Conservation (phyloP, 1,140 invertebrate genomes). For the Scaptomyza montana region DNA sequence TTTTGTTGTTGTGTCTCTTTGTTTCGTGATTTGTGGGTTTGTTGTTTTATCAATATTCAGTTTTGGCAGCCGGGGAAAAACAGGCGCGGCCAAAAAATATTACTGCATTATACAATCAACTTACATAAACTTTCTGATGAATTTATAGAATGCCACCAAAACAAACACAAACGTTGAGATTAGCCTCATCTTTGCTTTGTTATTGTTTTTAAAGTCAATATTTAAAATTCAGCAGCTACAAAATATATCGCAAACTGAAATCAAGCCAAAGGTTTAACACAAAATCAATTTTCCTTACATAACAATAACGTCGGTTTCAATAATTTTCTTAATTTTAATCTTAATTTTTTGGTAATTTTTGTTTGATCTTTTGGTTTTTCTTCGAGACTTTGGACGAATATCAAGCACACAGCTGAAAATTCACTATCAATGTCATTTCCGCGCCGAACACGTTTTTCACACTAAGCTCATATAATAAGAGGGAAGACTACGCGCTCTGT, state of each 20-base stretch:
- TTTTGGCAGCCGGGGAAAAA: constrained; percentile 4
- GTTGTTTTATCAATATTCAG: constrained; percentile 44
- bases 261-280: background rate
- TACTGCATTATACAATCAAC: constrained; percentile 56
- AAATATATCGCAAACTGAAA: background rate
- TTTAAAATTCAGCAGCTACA: background rate
- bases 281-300: constrained; percentile 32
- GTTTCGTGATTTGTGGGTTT: constrained; percentile 1
- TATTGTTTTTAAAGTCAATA: constrained; percentile 16
- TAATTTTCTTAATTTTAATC: background rate
- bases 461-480: constrained; percentile 60
- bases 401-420: constrained; percentile 53
- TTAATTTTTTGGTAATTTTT: background rate
- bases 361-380: background rate
- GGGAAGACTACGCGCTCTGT: constrained; percentile 50
- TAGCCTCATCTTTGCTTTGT: constrained; percentile 59
- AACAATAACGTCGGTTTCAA: background rate
- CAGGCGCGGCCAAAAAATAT: constrained; percentile 21
- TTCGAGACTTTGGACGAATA: constrained; percentile 14
- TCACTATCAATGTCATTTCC: constrained; percentile 81
- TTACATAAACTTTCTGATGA: constrained; percentile 76
- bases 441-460: constrained; percentile 75
- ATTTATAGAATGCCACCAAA: constrained; percentile 68
- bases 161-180: constrained; percentile 69
- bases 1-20: constrained; percentile 11